phyloP scores from a whole-genome alignment of 2,888 invertebrate species.

The Odontothrips loti region DNA sequence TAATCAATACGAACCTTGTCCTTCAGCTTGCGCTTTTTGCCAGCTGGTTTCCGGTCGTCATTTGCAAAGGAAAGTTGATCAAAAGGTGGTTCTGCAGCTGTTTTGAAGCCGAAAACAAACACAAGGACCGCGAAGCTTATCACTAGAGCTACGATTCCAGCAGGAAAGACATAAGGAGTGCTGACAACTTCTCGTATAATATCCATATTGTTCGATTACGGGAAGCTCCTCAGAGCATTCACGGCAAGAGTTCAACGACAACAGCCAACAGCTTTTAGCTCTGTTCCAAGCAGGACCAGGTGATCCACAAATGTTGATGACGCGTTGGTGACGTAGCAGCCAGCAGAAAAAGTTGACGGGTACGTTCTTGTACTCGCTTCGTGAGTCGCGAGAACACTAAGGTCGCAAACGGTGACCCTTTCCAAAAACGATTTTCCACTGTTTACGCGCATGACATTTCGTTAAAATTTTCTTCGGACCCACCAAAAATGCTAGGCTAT shows the following conservation, averaged over 20 bases:
- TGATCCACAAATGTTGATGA: conserved; percentile 25
- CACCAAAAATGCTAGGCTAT: too few species aligned
- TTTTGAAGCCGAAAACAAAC: conserved; percentile 74
- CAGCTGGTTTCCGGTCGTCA: conserved; percentile 61
- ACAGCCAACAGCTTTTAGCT: neutral
- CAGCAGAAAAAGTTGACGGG: conserved; percentile 24
- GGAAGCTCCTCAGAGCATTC: conserved; percentile 10
- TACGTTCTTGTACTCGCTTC: neutral
- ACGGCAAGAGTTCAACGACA: conserved; percentile 3
- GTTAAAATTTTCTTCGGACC: too few species aligned
- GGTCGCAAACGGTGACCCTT: too few species aligned
- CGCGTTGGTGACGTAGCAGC: conserved; percentile 25
- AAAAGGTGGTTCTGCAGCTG: conserved; percentile 75
- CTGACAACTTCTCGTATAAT: conserved; percentile 42
- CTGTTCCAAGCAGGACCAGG: neutral
- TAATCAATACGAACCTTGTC: conserved; percentile 40
- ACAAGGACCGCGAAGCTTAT: conserved; percentile 68
- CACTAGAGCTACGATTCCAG: conserved; percentile 58
- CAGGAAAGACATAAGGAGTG: conserved; percentile 54
- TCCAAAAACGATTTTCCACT: too few species aligned
- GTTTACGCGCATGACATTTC: too few species aligned
- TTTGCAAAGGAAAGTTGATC: conserved; percentile 61
- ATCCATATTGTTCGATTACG: neutral
- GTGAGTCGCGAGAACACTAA: too few species aligned
- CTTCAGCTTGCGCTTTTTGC: conserved; percentile 55